A percentile compares a stretch with the other conserved stretches of the same genome.
Evolutionary conservation across 2,888 invertebrate genomes (phyloP).

Genomic region (Mimumesa dahlbomi): DNA sequence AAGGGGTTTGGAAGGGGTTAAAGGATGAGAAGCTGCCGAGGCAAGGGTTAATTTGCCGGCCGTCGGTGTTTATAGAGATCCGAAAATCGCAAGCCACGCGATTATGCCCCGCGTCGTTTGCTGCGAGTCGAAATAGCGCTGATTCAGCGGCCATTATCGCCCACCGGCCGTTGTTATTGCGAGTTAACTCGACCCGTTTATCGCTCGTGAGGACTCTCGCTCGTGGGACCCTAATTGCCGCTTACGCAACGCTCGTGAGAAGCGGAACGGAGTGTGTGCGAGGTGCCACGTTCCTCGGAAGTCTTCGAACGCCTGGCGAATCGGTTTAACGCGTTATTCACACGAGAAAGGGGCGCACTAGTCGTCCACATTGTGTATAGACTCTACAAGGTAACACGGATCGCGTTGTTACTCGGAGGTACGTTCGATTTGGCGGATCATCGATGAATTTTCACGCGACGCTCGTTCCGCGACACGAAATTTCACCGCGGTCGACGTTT

Average conservation of each 20-base stretch:
- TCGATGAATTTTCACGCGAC: too few species aligned
- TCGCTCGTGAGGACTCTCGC: constrained; percentile 60
- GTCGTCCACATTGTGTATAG: too few species aligned
- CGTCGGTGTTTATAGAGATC: constrained; percentile 58
- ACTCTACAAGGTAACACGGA: too few species aligned
- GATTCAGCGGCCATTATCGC: constrained; percentile 63
- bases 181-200: constrained; percentile 67
- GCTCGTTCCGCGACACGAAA: too few species aligned
- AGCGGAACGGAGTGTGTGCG: constrained; percentile 26
- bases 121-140: constrained; percentile 59
- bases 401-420: too few species aligned
- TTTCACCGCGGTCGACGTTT: too few species aligned
- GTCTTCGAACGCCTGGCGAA: too few species aligned
- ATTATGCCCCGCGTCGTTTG: constrained; percentile 45
- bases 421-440: too few species aligned
- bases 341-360: too few species aligned
- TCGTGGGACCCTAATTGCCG: constrained; percentile 53
- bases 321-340: too few species aligned
- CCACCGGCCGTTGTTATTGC: constrained; percentile 62
- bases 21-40: background rate
- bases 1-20: background rate
- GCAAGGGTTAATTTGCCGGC: constrained; percentile 62
- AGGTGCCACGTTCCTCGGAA: too few species aligned
- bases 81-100: constrained; percentile 64
- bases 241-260: constrained; percentile 58